phyloP scores from a whole-genome alignment of 2,797 vertebrate species.

The Pteronotus mesoamericanus region DNA sequence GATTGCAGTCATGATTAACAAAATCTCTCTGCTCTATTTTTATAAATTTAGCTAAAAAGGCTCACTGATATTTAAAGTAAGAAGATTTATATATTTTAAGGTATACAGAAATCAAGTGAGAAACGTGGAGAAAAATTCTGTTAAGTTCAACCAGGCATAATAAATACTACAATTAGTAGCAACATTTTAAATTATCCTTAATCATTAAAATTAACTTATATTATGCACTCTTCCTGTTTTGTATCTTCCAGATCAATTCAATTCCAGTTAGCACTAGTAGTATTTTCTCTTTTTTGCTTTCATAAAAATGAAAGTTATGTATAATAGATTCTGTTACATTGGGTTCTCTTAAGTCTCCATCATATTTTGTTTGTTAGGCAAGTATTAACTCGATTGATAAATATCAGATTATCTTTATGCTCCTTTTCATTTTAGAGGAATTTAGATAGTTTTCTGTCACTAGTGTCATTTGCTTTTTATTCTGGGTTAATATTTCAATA shows the following conservation, averaged over 20 bases:
- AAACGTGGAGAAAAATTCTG: background rate
- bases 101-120: background rate
- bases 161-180: constrained; percentile 60
- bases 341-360: constrained; percentile 70
- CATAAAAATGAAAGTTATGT: constrained; percentile 68
- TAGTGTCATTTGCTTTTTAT: constrained; percentile 46
- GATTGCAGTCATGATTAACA: background rate
- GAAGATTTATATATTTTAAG: constrained; percentile 48
- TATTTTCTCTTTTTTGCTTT: constrained; percentile 59
- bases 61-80: constrained; percentile 1
- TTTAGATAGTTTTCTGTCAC: background rate
- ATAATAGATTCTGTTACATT: constrained; percentile 51
- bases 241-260: constrained; percentile 50
- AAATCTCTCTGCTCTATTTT: background rate
- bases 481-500: constrained; percentile 25
- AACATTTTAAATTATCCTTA: constrained; percentile 38
- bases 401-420: constrained; percentile 69
- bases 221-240: constrained; percentile 52
- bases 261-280: constrained; percentile 67
- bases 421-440: constrained; percentile 38
- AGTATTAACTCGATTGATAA: constrained; percentile 72
- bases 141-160: constrained; percentile 29
- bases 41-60: background rate
- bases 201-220: constrained; percentile 55
- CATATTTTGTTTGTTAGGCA: constrained; percentile 68